Conservation (phyloP, 2,797 vertebrate genomes). For the Rhynchonycteris naso region DNA sequence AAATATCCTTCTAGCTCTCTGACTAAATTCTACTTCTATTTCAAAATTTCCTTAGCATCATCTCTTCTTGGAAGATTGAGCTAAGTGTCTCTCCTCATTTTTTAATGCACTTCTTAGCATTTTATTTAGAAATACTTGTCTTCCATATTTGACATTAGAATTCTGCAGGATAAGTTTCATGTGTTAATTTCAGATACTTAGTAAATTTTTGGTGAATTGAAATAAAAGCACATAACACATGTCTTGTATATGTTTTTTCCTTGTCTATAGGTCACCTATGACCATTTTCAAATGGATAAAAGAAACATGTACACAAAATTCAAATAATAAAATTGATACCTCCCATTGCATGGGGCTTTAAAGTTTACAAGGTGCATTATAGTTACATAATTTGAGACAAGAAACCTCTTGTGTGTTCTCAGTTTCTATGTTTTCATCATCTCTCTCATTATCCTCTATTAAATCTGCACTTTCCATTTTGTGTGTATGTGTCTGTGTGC, state of each 20-base stretch:
- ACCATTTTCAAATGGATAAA: background rate
- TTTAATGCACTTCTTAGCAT: background rate
- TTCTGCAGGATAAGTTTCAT: background rate
- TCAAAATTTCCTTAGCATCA: background rate
- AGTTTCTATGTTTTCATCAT: background rate
- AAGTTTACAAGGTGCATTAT: background rate
- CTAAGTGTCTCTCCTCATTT: background rate
- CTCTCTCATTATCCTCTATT: background rate
- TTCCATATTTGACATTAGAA: background rate
- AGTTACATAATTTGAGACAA: background rate
- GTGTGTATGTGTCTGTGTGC: too few species aligned
- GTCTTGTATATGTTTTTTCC: background rate
- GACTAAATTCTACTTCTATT: background rate
- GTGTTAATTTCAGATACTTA: background rate
- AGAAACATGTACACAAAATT: background rate
- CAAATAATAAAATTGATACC: background rate
- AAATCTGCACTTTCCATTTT: constrained; percentile 5
- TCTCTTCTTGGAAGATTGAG: background rate
- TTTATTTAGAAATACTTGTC: background rate
- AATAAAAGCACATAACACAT: background rate
- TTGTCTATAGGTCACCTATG: background rate
- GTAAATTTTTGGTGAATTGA: constrained; percentile 1
- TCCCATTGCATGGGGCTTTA: background rate
- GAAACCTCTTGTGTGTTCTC: background rate
- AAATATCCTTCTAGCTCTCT: background rate